Base-by-base conservation (phyloP, 2,113 vertebrate species). In the Hemiscyllium ocellatum region DNA sequence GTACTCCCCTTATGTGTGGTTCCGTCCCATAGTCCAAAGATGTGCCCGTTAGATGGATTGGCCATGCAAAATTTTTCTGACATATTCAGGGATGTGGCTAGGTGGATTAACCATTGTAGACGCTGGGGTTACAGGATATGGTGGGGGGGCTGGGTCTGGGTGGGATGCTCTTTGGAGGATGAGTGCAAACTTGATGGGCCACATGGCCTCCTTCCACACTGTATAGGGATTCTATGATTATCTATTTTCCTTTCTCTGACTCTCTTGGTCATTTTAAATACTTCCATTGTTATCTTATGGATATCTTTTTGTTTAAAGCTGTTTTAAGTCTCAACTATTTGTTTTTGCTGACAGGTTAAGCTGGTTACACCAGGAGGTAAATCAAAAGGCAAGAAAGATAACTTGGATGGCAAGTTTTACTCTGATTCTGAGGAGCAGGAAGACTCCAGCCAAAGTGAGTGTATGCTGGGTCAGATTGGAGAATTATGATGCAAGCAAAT, bases 401-500 rank as follows among this genome's bases (percentile, higher is more conserved):
- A 98, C 96, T 97, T 98, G 80, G 95, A 95, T 37, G 98, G 98
- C 90, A 98, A 98, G 96, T 99, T 99, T 97, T 99, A 99, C 96
- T 99, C 99, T 1, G 98, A 98, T 66, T 98, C 98, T 66, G 98
- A 98, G 72, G 98, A 98, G 33, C 98, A 98, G 3, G 98, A 98
- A 22, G 97, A 98, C 1, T 95, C 94, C 94, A 95, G 68, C 42
- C 22, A 72, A 72, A 10, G 94, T 95, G 68, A 95, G 94, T 95
- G 17, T 24, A 13, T 52, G 22, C 42, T 95, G 37, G 20, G 93
- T 70, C 17, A 61, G 26, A 90, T 17, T 65, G 87, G 85, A 87
- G 24, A 76, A 13, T 76, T 76, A 76, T 72, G 70, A 72, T n/a
- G 6, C 29, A 91, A n/a, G n/a, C 37, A 33, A 33, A 66, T 91